A percentile compares a stretch with the other conserved stretches of the same genome.
Evolutionary conservation across 2,888 invertebrate genomes (phyloP).

Genomic region (Troides aeacus): DNA sequence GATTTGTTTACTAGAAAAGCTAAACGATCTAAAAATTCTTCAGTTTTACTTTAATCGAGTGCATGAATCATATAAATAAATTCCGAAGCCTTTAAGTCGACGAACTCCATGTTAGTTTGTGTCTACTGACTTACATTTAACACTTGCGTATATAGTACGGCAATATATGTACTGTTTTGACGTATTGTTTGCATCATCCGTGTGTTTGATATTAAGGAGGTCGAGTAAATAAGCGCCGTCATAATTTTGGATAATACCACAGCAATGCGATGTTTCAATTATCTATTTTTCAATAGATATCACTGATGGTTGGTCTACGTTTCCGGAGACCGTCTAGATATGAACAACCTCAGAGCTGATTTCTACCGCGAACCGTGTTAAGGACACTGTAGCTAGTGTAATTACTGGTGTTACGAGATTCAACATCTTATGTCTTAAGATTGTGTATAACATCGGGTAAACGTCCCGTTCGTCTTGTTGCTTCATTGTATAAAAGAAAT

Average conservation of each 20-base stretch:
- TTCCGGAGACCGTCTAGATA: too few relatives aligned
- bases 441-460: too few relatives aligned
- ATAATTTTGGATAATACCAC: neutral
- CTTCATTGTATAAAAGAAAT: too few relatives aligned
- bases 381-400: too few relatives aligned
- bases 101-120: neutral
- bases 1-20: too few relatives aligned
- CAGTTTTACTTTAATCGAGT: neutral
- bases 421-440: too few relatives aligned
- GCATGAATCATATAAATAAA: neutral
- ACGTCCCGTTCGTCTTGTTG: too few relatives aligned
- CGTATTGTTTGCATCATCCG: neutral
- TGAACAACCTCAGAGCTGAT: too few relatives aligned
- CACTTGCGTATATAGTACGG: neutral
- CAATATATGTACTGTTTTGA: neutral
- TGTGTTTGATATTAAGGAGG: neutral
- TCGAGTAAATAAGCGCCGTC: neutral
- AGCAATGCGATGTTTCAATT: neutral
- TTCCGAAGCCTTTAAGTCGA: neutral
- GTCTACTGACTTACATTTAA: neutral
- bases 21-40: too few relatives aligned
- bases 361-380: too few relatives aligned
- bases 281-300: neutral
- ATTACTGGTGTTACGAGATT: too few relatives aligned
- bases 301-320: too few relatives aligned